Evolutionary conservation across 2,888 invertebrate genomes (phyloP), one percentile per base, ranked within the genome.

Genomic region (Megalurothrips usitatus): DNA sequence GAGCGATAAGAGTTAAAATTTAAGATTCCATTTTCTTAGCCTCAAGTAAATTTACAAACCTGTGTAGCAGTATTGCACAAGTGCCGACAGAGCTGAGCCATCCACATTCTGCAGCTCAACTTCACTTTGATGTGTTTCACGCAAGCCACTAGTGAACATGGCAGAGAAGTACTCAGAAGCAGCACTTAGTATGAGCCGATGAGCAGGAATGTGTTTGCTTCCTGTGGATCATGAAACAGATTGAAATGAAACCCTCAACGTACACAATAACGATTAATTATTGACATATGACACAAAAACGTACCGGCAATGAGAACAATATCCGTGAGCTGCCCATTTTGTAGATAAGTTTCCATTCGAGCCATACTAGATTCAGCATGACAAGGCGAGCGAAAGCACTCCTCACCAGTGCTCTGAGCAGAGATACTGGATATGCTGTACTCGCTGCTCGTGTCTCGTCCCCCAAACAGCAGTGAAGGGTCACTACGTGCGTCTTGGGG

Each of bases 141-240:
- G 90, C 83, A 98, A 88, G 81, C 94, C 93, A 82, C 94, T 94
- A 47, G 96, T 97, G 86, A 98, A 98, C 97, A 98, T 98, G 78
- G 96, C 96, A 79, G 95, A 93, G 89, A 98, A 98, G 87, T 98
- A 98, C 87, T 96, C 96, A 84, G 96, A 96, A 82, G 95, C 95
- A 78, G 97, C 96, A 84, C 96, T 94, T 83, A 98, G 90, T 81
- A 98, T 95, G 84, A 98, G 89, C 85, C 96, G 93, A 88, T 96
- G 96, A 48, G 95, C 95, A 83, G 93, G 91, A 85, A 96, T 92
- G 84, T 93, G 87, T 82, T 86, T 87, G 11, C 86, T 86, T n/a
- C 89, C 88, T 88, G 81, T 10, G 84, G 84, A 81, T 43, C 34
- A 80, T 78, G 81, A 34, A n/a, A 91, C 85, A 81, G 83, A 84